A percentile compares a stretch with the other conserved stretches of the same genome.
Evolutionary conservation across 2,797 vertebrate species (phyloP).

Genomic region (Oreochromis mossambicus): DNA sequence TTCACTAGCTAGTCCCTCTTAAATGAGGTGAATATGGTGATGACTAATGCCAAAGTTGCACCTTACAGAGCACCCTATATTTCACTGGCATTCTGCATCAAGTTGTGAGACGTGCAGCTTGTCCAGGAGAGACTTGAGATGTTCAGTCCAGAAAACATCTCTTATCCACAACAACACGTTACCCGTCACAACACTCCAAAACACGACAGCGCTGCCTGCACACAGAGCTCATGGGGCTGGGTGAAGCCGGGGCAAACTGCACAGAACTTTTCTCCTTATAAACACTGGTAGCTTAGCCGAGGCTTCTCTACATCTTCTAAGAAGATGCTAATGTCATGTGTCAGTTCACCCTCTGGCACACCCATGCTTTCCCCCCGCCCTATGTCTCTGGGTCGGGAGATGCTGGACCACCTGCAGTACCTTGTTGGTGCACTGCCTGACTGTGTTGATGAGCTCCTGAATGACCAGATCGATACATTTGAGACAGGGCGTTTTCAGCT

Average conservation of each 20-base stretch:
- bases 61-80: neutral
- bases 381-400: slow-evolving; percentile 61
- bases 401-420: slow-evolving; percentile 80
- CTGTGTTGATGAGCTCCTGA: slow-evolving; percentile 96
- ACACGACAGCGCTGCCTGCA: slow-evolving; percentile 70
- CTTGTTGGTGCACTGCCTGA: slow-evolving; percentile 96
- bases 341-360: slow-evolving; percentile 46
- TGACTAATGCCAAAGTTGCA: neutral
- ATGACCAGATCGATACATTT: slow-evolving; percentile 99
- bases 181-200: slow-evolving; percentile 78
- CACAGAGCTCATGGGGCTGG: slow-evolving; percentile 47
- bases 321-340: slow-evolving; percentile 10
- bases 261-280: neutral
- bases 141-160: slow-evolving; percentile 53
- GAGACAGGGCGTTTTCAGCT: slow-evolving; percentile 98
- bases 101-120: slow-evolving; percentile 65
- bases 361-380: slow-evolving; percentile 38
- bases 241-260: slow-evolving; percentile 49
- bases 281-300: neutral
- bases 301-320: neutral
- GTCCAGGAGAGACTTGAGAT: slow-evolving; percentile 63
- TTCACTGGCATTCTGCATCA: neutral
- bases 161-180: slow-evolving; percentile 63
- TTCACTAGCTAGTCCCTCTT: neutral
- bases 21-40: neutral